Conservation (phyloP, 1,140 invertebrate species). For the Calycopis cecrops region DNA sequence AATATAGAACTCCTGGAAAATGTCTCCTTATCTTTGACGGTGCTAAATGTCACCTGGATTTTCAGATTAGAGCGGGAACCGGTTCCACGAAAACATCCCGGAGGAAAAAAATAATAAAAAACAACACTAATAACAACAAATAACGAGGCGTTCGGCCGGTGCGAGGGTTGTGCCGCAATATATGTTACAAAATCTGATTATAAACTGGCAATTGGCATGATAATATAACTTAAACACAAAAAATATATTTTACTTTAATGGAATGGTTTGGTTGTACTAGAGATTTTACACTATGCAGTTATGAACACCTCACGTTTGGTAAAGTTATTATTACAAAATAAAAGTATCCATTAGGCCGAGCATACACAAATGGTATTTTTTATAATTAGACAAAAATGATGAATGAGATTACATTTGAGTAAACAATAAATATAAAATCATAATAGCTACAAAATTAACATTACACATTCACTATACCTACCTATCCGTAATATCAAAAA, state of each 20-base stretch:
- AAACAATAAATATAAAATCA: constrained; percentile 30
- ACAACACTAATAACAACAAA: too few species aligned
- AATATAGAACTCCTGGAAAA: constrained; percentile 10
- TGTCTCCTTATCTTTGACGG: constrained; percentile 12
- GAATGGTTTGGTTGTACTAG: constrained; percentile 62
- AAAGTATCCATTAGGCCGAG: constrained; percentile 28
- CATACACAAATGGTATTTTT: constrained; percentile 19
- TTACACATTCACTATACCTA: constrained; percentile 2
- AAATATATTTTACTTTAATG: constrained; percentile 33
- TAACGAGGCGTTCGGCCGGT: too few species aligned
- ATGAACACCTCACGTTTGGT: constrained; percentile 58
- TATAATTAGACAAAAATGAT: constrained; percentile 31
- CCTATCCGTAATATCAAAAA: constrained; percentile 1
- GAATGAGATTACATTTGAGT: constrained; percentile 62
- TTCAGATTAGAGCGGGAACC: too few species aligned
- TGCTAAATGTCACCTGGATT: constrained; percentile 15
- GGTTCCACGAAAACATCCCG: too few species aligned
- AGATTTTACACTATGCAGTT: constrained; percentile 27
- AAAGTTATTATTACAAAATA: constrained; percentile 31
- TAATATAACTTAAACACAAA: constrained; percentile 16
- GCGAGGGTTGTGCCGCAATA: too few species aligned
- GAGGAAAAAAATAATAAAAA: too few species aligned
- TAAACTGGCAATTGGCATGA: constrained; percentile 13
- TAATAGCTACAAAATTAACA: constrained; percentile 12
- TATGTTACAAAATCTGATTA: constrained; percentile 6